Evolutionary conservation across 2,113 vertebrate species (phyloP).

Genomic region (Ctenodactylus gundi): DNA sequence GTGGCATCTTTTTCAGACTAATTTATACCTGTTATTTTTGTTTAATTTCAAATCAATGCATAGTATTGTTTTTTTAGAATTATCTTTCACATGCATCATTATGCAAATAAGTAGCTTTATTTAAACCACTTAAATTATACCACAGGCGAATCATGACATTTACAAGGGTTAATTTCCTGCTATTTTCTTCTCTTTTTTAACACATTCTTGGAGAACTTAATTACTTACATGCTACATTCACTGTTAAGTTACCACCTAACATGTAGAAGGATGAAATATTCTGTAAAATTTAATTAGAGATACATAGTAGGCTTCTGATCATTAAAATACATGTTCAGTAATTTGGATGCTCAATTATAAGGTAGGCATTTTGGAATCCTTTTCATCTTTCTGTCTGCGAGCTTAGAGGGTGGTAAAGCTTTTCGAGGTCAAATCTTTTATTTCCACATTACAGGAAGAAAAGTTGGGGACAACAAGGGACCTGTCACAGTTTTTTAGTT

Average conservation of each 20-base stretch:
- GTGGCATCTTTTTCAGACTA: not conserved
- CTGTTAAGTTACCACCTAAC: not conserved
- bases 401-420: not conserved
- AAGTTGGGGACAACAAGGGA: not conserved
- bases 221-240: not conserved
- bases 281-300: not conserved
- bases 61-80: conserved; percentile 66
- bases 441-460: not conserved
- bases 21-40: conserved; percentile 55
- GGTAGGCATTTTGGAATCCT: not conserved
- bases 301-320: not conserved
- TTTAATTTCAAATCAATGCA: conserved; percentile 65
- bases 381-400: not conserved
- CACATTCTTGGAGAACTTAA: not conserved
- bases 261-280: not conserved
- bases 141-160: conserved; percentile 47
- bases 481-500: not conserved
- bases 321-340: not conserved
- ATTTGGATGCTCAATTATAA: not conserved
- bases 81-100: conserved; percentile 72
- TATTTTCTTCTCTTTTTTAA: conserved; percentile 56
- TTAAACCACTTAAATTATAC: conserved; percentile 78
- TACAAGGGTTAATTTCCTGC: conserved; percentile 56
- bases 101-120: conserved; percentile 79
- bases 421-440: not conserved